Evolutionary conservation across 2,797 vertebrate genomes (phyloP), one percentile per base, ranked within the genome.

Genomic region (Megaceryle alcyon): DNA sequence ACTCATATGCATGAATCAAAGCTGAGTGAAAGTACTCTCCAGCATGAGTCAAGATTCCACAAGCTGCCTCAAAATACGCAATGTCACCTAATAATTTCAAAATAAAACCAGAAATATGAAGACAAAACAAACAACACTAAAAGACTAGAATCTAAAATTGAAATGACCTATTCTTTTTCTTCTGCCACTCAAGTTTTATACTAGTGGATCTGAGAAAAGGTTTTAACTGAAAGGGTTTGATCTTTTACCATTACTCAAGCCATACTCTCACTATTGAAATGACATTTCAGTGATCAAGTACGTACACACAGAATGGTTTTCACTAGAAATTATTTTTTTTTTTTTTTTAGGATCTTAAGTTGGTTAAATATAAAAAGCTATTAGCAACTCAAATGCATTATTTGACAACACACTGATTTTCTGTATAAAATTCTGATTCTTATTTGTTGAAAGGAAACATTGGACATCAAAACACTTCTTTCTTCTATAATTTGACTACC

Each of bases 51-150:
- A 96, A 84, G 92, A 76, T 82, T 95, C 90, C 92, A 96, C 92
- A 96, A 96, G 90, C 94, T 92, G 88, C 33, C 75, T 92, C 82
- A 83, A 66, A 86, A 80, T 77, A 86, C 43, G 70, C 37, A 95
- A 60, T 92, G 86, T 6, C 70, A 89, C 29, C 91, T 86, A 63
- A 66, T n/a, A 88, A 49, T 71, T 86, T 84, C 60, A 92, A 97
- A 97, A 90, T 80, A 85, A 98, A 96, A 86, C 72, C 37, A 94
- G 71, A 96, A 96, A 88, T 49, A 95, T 66, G 95, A 61, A 72
- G 76, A 96, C 85, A 86, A 94, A 96, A 93, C 82, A 92, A 86
- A 86, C n/a, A 91, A 82, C 21, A 25, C 49, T 86, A 80, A 69
- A 78, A 79, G 60, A 64, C 37, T 83, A 68, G 78, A 95, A 91